Evolutionary conservation across 2,888 invertebrate genomes (phyloP).

Genomic region (Eudemis profundana): DNA sequence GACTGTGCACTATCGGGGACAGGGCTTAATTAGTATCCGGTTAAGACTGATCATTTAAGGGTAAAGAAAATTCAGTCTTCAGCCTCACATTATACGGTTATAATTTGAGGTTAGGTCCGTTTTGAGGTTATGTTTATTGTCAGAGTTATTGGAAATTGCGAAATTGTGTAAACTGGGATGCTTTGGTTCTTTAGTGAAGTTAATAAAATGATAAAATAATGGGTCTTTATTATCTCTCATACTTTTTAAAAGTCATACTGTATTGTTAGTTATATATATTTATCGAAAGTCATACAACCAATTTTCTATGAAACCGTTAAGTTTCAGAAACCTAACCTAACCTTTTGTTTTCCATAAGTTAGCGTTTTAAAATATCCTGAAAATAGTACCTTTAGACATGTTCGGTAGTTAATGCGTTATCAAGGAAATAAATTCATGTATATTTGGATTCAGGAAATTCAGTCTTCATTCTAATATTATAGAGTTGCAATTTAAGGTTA

Average conservation of each 20-base stretch:
- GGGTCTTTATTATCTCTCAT: no score
- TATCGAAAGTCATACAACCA: no score
- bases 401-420: neutral
- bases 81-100: conserved; percentile 34
- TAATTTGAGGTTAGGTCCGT: conserved; percentile 5
- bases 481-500: neutral
- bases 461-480: neutral
- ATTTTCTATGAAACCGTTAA: no score
- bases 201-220: neutral
- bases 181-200: neutral
- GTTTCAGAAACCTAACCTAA: no score
- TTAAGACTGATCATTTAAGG: conserved; percentile 80
- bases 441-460: neutral
- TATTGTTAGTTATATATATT: no score
- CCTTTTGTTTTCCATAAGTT: no score
- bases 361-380: no score
- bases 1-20: conserved; percentile 83
- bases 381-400: no score
- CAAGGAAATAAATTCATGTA: neutral
- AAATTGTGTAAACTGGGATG: conserved; percentile 21
- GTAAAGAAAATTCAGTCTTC: conserved; percentile 65
- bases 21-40: conserved; percentile 84
- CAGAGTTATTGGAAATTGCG: conserved; percentile 28
- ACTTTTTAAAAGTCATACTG: no score
- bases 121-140: conserved; percentile 35